Percentiles rank a stretch among this genome's conserved stretches.
Evolutionary conservation across 1,140 invertebrate genomes (phyloP).

Genomic region (Drosophila kikkawai): DNA sequence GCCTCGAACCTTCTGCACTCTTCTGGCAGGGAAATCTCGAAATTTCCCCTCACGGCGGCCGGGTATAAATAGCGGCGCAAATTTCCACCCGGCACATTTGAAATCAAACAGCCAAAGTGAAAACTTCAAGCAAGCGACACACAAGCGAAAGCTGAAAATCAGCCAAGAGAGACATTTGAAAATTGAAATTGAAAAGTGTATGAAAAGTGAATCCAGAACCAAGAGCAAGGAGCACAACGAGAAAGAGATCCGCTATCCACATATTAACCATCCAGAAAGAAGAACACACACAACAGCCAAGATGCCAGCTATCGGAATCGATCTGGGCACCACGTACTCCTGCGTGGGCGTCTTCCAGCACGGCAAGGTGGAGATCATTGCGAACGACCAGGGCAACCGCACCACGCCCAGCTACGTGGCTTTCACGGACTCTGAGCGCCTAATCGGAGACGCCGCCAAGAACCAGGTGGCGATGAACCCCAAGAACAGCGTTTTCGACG

Average conservation of each 20-base stretch:
- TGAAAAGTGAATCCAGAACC: not conserved
- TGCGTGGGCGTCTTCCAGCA: constrained; percentile 93
- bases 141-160: constrained; percentile 19
- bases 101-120: constrained; percentile 28
- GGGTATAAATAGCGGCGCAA: constrained; percentile 57
- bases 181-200: not conserved
- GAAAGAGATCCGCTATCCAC: not conserved
- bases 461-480: constrained; percentile 92
- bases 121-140: constrained; percentile 16
- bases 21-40: constrained; percentile 33
- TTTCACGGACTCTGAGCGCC: constrained; percentile 94
- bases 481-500: constrained; percentile 92
- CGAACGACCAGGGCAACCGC: constrained; percentile 96
- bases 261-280: constrained; percentile 21
- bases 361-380: constrained; percentile 96
- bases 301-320: constrained; percentile 89
- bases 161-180: constrained; percentile 1
- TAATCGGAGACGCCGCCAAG: constrained; percentile 94
- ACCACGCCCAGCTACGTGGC: constrained; percentile 96
- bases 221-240: not conserved
- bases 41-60: constrained; percentile 35
- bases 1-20: constrained; percentile 18
- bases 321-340: constrained; percentile 92
- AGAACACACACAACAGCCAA: constrained; percentile 57
- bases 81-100: constrained; percentile 42